phyloP scores from a whole-genome alignment of 92 coral and sea anemone species.

The Parazoanthus swiftii region DNA sequence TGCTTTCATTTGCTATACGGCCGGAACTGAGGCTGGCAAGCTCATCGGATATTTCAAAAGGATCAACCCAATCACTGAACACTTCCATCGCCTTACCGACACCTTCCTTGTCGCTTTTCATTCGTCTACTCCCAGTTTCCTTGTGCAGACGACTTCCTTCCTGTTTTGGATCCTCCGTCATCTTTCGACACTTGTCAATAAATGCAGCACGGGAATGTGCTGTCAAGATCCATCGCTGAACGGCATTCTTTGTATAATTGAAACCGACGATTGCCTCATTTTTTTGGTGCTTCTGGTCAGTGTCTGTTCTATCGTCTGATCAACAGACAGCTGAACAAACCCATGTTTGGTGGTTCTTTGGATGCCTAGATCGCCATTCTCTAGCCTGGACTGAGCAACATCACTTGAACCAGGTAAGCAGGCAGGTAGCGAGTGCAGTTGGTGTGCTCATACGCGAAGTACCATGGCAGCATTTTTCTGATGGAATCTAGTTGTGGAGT shows the following conservation, averaged over 20 bases:
- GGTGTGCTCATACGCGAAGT: too few species aligned
- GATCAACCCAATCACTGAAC: slow-evolving; percentile 61
- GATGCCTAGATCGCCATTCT: slow-evolving; percentile 61
- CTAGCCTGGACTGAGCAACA: slow-evolving; percentile 45
- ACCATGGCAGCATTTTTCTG: slow-evolving; percentile 28
- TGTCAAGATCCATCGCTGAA: slow-evolving; percentile 67
- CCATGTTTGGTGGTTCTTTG: slow-evolving; percentile 61
- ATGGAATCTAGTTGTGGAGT: slow-evolving; percentile 44
- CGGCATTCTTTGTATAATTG: slow-evolving; percentile 56
- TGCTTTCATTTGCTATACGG: slow-evolving; percentile 45
- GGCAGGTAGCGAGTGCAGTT: slow-evolving; percentile 61
- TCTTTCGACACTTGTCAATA: slow-evolving; percentile 58
- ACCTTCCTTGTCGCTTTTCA: slow-evolving; percentile 60
- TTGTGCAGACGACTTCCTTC: slow-evolving; percentile 46
- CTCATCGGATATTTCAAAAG: slow-evolving; percentile 62
- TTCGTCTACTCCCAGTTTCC: slow-evolving; percentile 51
- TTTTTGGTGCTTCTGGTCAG: slow-evolving; percentile 63
- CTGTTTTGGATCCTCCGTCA: slow-evolving; percentile 33
- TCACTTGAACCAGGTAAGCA: slow-evolving; percentile 55
- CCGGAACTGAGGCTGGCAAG: slow-evolving; percentile 62
- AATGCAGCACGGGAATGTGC: slow-evolving; percentile 67
- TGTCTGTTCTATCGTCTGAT: slow-evolving; percentile 72
- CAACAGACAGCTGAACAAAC: slow-evolving; percentile 59
- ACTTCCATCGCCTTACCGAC: slow-evolving; percentile 60
- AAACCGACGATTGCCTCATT: slow-evolving; percentile 69